These are phyloP conservation scores for Aquatica leii DNA, from an alignment of 2,888 invertebrate species.

Conservation along the genomic window DNA sequence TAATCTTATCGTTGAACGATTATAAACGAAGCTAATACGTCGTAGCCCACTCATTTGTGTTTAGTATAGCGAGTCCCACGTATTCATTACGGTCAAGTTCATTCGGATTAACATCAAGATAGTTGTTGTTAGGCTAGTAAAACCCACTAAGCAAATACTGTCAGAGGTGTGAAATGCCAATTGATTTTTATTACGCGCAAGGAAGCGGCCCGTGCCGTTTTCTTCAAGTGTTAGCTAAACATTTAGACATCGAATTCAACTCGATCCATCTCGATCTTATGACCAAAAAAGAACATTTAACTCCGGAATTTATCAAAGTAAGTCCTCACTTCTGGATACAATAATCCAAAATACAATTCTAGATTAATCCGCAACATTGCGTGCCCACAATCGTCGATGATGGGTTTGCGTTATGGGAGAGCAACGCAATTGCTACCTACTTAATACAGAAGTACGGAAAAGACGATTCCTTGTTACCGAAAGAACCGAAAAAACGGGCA, in stretches of 20 bases:
- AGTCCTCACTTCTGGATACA: not conserved
- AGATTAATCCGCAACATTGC: slow-evolving; percentile 2
- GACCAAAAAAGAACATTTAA: not conserved
- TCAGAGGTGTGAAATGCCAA: not conserved
- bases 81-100: too few relatives aligned
- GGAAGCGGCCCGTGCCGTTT: not conserved
- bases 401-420: not conserved
- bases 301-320: slow-evolving; percentile 2
- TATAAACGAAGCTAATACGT: too few relatives aligned
- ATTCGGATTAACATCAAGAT: too few relatives aligned
- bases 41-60: too few relatives aligned
- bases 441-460: not conserved
- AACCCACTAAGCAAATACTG: too few relatives aligned
- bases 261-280: not conserved
- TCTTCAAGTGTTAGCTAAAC: not conserved
- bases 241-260: not conserved
- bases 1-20: too few relatives aligned
- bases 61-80: too few relatives aligned
- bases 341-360: not conserved
- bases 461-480: not conserved
- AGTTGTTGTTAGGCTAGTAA: too few relatives aligned
- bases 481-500: not conserved
- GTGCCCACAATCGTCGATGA: not conserved
- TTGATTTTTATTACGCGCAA: not conserved
- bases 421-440: not conserved